These are phyloP conservation scores for Andinoacara biseriatus DNA, from an alignment of 2,113 vertebrate genomes.

Conservation along the genomic window DNA sequence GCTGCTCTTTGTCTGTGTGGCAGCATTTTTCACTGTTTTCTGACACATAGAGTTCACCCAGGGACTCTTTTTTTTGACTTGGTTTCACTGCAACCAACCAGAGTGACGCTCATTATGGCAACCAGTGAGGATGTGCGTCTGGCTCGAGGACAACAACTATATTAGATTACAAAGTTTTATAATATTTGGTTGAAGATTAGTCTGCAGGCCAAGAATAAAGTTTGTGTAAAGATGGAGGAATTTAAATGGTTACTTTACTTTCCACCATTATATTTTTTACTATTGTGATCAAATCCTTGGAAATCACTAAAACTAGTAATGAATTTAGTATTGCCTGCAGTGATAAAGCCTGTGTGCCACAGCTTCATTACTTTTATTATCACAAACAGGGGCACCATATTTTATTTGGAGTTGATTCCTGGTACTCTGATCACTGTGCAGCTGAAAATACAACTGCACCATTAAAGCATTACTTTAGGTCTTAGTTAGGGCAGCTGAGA, in stretches of 20 bases:
- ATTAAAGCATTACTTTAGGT: background rate
- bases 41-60: background rate
- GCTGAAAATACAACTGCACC: background rate
- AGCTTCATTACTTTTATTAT: background rate
- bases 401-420: background rate
- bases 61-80: background rate
- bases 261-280: background rate
- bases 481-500: background rate
- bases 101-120: background rate
- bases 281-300: background rate
- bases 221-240: conserved; percentile 1
- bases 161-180: background rate
- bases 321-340: background rate
- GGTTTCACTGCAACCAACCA: background rate
- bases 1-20: background rate
- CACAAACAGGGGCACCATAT: background rate
- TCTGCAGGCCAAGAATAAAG: background rate
- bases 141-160: background rate
- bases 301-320: background rate
- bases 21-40: background rate
- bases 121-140: background rate
- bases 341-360: background rate
- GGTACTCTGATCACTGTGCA: background rate
- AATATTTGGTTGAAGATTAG: background rate
- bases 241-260: background rate